These are phyloP conservation scores for Heliconius ismenius DNA, from an alignment of 2,888 invertebrate species.

Conservation along the genomic window DNA sequence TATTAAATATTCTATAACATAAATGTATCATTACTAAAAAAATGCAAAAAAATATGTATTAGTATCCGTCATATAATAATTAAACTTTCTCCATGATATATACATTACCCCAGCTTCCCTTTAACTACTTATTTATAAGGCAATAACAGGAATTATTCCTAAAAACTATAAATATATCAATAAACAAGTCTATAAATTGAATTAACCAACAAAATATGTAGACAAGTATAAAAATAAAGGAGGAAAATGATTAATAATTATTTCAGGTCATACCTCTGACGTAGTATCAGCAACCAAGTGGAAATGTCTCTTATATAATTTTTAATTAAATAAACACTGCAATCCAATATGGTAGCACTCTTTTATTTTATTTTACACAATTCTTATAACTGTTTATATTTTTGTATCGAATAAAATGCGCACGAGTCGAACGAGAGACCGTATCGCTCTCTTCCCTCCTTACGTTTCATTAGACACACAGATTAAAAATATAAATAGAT, in stretches of 20 bases:
- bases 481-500: slow-evolving; percentile 26
- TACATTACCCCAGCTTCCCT: background rate
- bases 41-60: background rate
- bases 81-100: background rate
- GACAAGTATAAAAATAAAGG: slow-evolving; percentile 11
- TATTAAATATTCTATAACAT: background rate
- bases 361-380: slow-evolving; percentile 2
- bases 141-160: background rate
- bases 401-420: slow-evolving; percentile 24
- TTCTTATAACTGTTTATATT: slow-evolving; percentile 33
- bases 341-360: slow-evolving; percentile 34
- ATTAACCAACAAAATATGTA: background rate
- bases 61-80: background rate
- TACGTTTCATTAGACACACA: slow-evolving; percentile 20
- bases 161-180: background rate
- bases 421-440: slow-evolving; percentile 22
- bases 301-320: background rate
- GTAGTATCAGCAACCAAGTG: slow-evolving; percentile 18
- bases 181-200: background rate
- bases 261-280: slow-evolving; percentile 28
- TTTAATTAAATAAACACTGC: slow-evolving; percentile 33
- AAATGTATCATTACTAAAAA: background rate
- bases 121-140: background rate
- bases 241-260: slow-evolving; percentile 22
- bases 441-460: slow-evolving; percentile 12